Conservation (phyloP, 2,797 vertebrate species). For the Platyrinchus mystaceus region DNA sequence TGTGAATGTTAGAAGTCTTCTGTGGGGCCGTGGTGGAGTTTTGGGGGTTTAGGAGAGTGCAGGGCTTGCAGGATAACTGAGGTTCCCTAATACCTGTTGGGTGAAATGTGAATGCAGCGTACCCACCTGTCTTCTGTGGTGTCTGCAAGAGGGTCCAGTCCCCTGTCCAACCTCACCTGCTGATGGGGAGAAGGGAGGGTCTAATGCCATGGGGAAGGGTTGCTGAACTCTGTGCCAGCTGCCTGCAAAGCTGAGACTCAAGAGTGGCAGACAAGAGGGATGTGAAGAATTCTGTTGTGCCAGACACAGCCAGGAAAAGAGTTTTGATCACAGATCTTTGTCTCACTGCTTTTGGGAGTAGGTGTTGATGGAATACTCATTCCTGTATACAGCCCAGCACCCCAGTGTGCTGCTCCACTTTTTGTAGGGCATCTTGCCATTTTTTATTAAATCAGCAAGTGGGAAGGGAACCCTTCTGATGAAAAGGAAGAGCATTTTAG, state of each 20-base stretch:
- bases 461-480: not conserved
- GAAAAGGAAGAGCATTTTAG: not conserved
- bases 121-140: rapidly evolving
- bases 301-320: not conserved
- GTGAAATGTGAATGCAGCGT: rapidly evolving
- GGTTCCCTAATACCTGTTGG: rapidly evolving
- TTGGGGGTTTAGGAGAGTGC: rapidly evolving
- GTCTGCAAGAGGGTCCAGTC: not conserved
- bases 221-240: not conserved
- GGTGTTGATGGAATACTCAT: not conserved
- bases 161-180: not conserved
- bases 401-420: rapidly evolving
- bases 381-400: not conserved
- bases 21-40: rapidly evolving
- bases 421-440: not conserved
- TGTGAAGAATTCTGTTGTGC: not conserved
- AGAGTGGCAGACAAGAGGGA: not conserved
- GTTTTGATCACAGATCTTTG: not conserved
- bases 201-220: not conserved
- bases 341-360: not conserved
- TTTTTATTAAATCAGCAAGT: not conserved
- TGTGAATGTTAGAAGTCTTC: not conserved
- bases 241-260: not conserved
- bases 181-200: not conserved
- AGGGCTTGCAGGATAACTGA: not conserved